phyloP scores from a whole-genome alignment of 2,797 vertebrate species.

The Perodicticus potto region DNA sequence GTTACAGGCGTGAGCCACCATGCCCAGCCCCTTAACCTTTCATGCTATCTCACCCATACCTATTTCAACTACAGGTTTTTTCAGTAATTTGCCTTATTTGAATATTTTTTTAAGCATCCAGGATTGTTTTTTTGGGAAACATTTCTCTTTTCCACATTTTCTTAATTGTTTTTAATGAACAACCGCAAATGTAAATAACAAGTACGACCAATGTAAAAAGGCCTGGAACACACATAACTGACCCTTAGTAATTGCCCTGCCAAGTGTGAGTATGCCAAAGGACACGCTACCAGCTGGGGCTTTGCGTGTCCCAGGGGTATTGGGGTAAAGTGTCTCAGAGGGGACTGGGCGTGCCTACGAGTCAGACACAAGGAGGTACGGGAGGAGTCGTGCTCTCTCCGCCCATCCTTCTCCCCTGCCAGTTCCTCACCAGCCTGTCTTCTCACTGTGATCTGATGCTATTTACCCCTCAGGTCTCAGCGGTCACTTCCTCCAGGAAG shows the following conservation, averaged over 20 bases:
- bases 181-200: background rate
- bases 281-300: background rate
- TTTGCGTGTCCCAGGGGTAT: accelerated
- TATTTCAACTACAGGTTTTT: background rate
- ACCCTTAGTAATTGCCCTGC: background rate
- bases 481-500: background rate
- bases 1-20: background rate
- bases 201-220: background rate
- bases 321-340: background rate
- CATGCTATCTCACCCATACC: background rate
- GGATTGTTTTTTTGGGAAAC: background rate
- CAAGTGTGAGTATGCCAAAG: accelerated
- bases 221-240: background rate
- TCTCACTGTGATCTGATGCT: background rate
- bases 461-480: background rate
- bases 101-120: background rate
- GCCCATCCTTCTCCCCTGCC: background rate
- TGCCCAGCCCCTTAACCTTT: background rate
- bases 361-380: background rate
- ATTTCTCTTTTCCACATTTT: background rate
- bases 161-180: background rate
- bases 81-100: background rate
- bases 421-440: background rate
- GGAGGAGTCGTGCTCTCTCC: background rate
- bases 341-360: background rate